Evolutionary conservation across 2,888 invertebrate species (phyloP), one percentile per base, ranked within the genome.

Genomic region (Ectropis crepuscularia): DNA sequence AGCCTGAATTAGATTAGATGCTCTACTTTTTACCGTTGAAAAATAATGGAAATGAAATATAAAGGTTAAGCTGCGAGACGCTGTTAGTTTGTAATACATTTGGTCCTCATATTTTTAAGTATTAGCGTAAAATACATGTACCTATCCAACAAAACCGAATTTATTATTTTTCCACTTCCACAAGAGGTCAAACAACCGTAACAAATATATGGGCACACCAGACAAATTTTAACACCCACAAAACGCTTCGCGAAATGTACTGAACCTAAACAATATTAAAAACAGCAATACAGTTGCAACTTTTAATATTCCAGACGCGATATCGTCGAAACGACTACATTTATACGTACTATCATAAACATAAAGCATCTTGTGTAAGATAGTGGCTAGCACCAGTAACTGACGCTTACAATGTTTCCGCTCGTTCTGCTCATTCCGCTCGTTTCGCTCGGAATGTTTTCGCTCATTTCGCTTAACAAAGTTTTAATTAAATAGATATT

Each of bases 261-360:
- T 16, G 68, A 68, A 68, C 70, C 70, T 55, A 59, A 28, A 28
- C 16, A 47, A 46, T 54, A 57, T 62, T 43, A 49, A 68, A 70
- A 68, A 64, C 51, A 49, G 57, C 55, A 48, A 51, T 61, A 59
- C 57, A 42, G 42, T 47, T 16, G 55, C 50, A 39, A 50, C 72
- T 74, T 76, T 77, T 76, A 77, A 77, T 77, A 77, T 78, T 77
- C 78, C 61, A 72, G 58, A 69, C 72, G 72, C 72, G 74, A 67
- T 70, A 73, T 61, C 70, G 70, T 70, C 77, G 75, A 77, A 79
- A 81, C 82, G 73, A 78, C 74, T 74, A 77, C 77, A 79, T 82
- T 83, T 83, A 83, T 82, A 80, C 78, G 75, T 79, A 77, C 78
- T 78, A 79, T 74, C 61, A 64, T 64, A 71, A 70, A 65, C 55